Percentiles rank a stretch among this genome's conserved stretches.
phyloP scores from a whole-genome alignment of 2,888 invertebrate species.

The Blastobasis lacticolella region DNA sequence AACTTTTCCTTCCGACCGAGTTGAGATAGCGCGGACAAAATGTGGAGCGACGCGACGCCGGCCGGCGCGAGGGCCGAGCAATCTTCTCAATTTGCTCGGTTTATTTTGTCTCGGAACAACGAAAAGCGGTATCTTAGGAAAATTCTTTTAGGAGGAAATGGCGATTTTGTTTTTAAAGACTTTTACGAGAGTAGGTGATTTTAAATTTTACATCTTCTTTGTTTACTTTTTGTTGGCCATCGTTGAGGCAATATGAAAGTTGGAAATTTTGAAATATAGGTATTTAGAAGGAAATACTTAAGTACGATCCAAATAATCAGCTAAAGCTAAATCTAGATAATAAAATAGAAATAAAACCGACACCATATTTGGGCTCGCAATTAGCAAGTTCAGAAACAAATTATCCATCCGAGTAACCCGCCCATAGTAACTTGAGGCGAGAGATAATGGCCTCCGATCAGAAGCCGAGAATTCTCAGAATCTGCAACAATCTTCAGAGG shows the following conservation, averaged over 20 bases:
- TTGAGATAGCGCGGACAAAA: constrained; percentile 9
- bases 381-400: no score
- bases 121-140: constrained; percentile 6
- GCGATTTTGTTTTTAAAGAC: constrained; percentile 2
- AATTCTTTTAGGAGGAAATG: constrained; percentile 5
- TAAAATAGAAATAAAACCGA: no score
- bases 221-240: neutral
- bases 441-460: no score
- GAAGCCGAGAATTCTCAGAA: neutral
- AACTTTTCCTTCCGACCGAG: constrained; percentile 21
- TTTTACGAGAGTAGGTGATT: neutral
- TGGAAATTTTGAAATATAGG: neutral
- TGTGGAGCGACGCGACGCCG: constrained; percentile 5
- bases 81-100: constrained; percentile 23
- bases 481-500: constrained; percentile 2
- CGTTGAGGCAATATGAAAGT: neutral
- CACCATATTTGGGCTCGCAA: no score
- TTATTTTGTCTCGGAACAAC: constrained; percentile 10
- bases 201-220: neutral
- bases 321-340: no score
- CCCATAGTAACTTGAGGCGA: no score
- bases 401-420: no score
- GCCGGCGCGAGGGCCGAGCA: constrained; percentile 5
- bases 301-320: no score
- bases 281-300: no score